Evolutionary conservation across 2,888 invertebrate genomes (phyloP).

Genomic region (Mantis religiosa): DNA sequence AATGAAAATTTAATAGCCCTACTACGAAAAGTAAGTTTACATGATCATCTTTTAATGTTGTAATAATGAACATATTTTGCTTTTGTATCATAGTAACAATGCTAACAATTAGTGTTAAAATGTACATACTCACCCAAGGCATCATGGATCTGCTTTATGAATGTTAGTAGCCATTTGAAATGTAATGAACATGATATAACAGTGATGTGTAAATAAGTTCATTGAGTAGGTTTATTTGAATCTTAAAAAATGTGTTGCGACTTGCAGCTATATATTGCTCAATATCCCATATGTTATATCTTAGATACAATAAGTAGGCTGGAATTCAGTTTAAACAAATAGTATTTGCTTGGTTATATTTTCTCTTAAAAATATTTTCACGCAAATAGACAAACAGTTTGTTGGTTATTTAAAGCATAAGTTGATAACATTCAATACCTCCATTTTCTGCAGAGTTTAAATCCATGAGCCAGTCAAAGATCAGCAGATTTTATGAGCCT

Average conservation of each 20-base stretch:
- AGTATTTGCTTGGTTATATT: background rate
- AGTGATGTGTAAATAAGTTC: background rate
- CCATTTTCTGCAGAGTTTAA: too few species aligned
- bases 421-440: too few species aligned
- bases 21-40: background rate
- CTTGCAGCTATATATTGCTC: background rate
- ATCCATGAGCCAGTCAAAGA: too few species aligned
- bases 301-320: background rate
- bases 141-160: slow-evolving; percentile 4
- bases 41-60: background rate
- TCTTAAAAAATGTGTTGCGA: background rate
- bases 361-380: too few species aligned
- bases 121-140: background rate
- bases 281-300: background rate
- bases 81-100: background rate
- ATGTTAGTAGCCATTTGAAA: background rate
- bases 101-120: background rate
- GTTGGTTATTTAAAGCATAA: too few species aligned
- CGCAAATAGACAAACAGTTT: too few species aligned
- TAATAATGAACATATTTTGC: background rate
- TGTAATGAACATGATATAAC: background rate
- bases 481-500: too few species aligned
- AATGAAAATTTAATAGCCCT: background rate
- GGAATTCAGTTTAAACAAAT: background rate
- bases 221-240: background rate